Conservation (phyloP, 2,113 vertebrate genomes). For the Vombatus ursinus region DNA sequence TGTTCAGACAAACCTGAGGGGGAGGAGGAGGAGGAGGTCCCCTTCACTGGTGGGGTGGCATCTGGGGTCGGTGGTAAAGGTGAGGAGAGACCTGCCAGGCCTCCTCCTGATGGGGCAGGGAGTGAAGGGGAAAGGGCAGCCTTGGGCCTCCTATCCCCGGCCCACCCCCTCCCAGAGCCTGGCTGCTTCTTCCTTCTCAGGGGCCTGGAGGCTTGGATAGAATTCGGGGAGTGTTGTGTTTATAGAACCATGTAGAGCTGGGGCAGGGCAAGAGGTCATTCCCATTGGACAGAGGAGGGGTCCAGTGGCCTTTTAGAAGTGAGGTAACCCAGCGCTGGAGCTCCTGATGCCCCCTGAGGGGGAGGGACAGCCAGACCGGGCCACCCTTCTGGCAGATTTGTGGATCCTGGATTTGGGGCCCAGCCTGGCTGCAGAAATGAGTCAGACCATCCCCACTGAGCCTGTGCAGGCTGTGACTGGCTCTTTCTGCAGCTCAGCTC, state of each 20-base stretch:
- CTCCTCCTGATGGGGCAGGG: too few species aligned
- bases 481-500: background rate
- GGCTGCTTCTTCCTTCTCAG: background rate
- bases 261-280: too few species aligned
- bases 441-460: too few species aligned
- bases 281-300: too few species aligned
- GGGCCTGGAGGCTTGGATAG: background rate
- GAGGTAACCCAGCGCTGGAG: background rate
- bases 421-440: too few species aligned
- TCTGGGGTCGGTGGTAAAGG: too few species aligned
- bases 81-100: background rate
- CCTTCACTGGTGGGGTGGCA: background rate
- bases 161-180: background rate
- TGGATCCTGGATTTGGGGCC: background rate
- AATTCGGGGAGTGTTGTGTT: too few species aligned
- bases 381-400: too few species aligned
- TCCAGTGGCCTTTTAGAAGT: too few species aligned
- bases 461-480: background rate
- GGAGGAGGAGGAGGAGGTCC: background rate
- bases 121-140: too few species aligned
- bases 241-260: too few species aligned
- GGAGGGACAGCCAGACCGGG: background rate
- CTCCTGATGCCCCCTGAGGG: background rate
- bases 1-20: background rate
- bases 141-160: too few species aligned